Evolutionary conservation across 2,797 vertebrate genomes (phyloP), one percentile per base, ranked within the genome.

Genomic region (Liparis tanakae): DNA sequence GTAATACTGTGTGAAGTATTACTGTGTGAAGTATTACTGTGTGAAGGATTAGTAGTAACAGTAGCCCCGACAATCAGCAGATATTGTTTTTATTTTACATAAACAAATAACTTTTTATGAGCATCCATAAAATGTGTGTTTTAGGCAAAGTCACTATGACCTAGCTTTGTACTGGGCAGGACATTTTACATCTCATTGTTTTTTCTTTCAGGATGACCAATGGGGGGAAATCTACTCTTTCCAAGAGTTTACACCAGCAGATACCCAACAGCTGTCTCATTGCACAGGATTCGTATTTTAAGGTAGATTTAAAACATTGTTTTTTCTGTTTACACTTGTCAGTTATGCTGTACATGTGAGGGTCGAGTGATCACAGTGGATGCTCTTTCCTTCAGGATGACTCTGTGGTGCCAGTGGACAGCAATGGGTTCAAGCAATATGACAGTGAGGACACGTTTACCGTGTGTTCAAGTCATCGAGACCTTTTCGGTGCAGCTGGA

Each of bases 251-350:
- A 55, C 94, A 95, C 66, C 86, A 94, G 84, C 81, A 83, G 59
- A 91, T 98, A 74, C 94, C 94, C 50, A 96, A 96, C 86, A 97
- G 96, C 89, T 94, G 88, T 78, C 59, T 96, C 59, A 94, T 98
- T 72, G 94, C 93, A 78, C 97, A 99, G 85, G 98, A 99, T 84
- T 88, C 93, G 43, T 99, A 96, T 89, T 99, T 99, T 89, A 98
- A 99, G 96, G 97, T 98, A 94, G 34, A 60, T 5, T 65, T 56
- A 14, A 37, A 12, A 14, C 10, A 41, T 12, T 10, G 3, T 43
- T 0, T 6, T 6, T 13, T 33, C 3, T 1, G 30, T 67, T 61
- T 13, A 17, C 20, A 7, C 8, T 17, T 15, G 2, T 9, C 2
- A 58, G 18, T 48, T 5, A n/a, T 51, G 30, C 15, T 57, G 46